A percentile compares a stretch with the other conserved stretches of the same genome.
Conservation (phyloP, 2,888 invertebrate genomes). For the Deroplatys truncata region DNA sequence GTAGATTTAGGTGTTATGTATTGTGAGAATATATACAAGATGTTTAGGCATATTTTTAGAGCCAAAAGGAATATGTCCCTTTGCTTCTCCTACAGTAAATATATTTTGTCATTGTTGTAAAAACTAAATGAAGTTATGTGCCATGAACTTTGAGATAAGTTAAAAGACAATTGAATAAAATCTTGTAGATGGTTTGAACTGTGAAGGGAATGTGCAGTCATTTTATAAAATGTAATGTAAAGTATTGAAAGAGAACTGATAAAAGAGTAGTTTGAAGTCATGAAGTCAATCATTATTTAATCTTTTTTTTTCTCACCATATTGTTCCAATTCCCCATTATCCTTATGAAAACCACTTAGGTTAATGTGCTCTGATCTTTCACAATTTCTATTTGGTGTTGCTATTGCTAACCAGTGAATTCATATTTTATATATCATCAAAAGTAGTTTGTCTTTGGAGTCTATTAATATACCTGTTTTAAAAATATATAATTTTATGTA, state of each 20-base stretch:
- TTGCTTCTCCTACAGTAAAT: background rate
- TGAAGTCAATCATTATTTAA: too few relatives aligned
- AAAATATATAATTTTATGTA: too few relatives aligned
- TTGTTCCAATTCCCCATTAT: too few relatives aligned
- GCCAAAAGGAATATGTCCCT: background rate
- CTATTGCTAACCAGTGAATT: too few relatives aligned
- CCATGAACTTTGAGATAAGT: background rate
- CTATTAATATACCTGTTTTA: too few relatives aligned
- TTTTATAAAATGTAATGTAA: background rate
- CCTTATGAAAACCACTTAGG: too few relatives aligned
- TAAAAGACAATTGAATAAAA: background rate
- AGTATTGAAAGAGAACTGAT: background rate
- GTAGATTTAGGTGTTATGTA: background rate
- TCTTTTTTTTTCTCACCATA: too few relatives aligned
- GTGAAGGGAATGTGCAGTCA: background rate
- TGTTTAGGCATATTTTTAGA: constrained; percentile 3
- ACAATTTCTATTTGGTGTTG: too few relatives aligned
- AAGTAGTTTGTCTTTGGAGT: too few relatives aligned
- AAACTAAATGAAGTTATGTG: background rate
- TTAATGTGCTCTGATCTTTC: too few relatives aligned
- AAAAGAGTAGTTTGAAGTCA: background rate
- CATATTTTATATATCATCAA: too few relatives aligned
- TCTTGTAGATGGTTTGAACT: background rate
- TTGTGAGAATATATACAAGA: background rate
- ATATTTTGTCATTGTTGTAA: constrained; percentile 9